Evolutionary conservation across 2,888 invertebrate species (phyloP).

Genomic region (Lithophane socia): DNA sequence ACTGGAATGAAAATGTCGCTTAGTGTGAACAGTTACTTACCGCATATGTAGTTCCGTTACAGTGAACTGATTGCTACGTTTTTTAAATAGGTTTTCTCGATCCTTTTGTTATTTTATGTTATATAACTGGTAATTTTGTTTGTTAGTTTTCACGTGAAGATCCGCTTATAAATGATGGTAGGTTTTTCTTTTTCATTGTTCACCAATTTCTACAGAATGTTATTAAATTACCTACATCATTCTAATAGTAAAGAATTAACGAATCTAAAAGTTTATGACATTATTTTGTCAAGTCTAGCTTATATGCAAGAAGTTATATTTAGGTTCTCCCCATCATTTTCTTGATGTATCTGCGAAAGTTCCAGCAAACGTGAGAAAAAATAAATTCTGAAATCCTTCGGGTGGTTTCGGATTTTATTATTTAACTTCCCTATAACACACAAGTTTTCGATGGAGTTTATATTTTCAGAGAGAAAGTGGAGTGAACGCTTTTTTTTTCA

Average conservation of each 20-base stretch:
- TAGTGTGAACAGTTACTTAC: constrained; percentile 9
- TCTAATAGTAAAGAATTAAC: constrained; percentile 8
- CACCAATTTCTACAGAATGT: not conserved
- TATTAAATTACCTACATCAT: constrained; percentile 15
- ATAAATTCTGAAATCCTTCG: constrained; percentile 31
- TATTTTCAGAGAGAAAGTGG: constrained; percentile 42
- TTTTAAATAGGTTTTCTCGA: not conserved
- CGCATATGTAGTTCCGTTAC: not conserved
- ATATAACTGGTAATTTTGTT: not conserved
- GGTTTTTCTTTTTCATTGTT: constrained; percentile 3
- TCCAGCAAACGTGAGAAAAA: constrained; percentile 30
- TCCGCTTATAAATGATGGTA: not conserved
- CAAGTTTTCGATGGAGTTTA: constrained; percentile 56
- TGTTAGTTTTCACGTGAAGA: constrained; percentile 20
- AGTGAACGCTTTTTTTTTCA: constrained; percentile 63
- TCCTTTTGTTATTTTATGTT: not conserved
- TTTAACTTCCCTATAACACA: constrained; percentile 51
- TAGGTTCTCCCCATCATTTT: constrained; percentile 17
- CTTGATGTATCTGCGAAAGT: constrained; percentile 35
- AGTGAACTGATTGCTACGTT: constrained; percentile 2
- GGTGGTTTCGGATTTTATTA: constrained; percentile 50
- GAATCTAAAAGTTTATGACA: not conserved
- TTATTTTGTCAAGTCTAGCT: constrained; percentile 1
- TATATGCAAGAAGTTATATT: constrained; percentile 8
- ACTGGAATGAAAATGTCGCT: constrained; percentile 29